Base-by-base conservation (phyloP, 2,888 invertebrate genomes). In the Hermaeophaga mercurialis region DNA sequence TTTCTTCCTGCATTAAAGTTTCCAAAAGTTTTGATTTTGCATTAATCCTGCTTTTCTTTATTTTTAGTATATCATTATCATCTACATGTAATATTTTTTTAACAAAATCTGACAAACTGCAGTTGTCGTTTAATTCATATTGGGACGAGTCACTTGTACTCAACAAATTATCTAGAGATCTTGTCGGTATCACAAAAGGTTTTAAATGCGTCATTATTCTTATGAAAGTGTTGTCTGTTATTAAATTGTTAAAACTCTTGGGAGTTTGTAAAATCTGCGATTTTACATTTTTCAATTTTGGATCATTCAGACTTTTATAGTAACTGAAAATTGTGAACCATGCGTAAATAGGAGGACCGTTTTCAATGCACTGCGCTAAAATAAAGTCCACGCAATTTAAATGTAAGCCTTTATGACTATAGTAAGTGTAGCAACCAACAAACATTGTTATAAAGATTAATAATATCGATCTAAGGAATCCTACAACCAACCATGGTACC, bases 301-400 rank as follows among this genome's bases (percentile, higher is more conserved):
- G 36, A 26, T 46, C 9, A 15, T 15, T 24, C 39, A 11, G 47
- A 33, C 18, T 17, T 7, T 18, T n/a, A 18, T 59, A 55, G 24
- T 52, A 64, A 48, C 52, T 54, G 6, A 59, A 56, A 33, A 66
- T 49, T 22, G 59, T 34, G 14, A 62, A 44, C 65, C 65, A 65
- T 1, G 64, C 62, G 44, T 66, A 66, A 12, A 65, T 44, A 3
- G 62, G 49, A 26, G 65, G 66, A 4, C 63, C 65, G 46, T 65
- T 62, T 15, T 66, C 61, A 15, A 65, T 56, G 8, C 55, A 26
- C 24, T 66, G 65, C 2, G 64, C 53, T 3, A 65, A 8, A 22
- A 62, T 11, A 55, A 61, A 66, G 15, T 66, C 65, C 8, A 65
- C 31, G 39, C 65, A 66, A 15, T 63, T 54, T 7, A 41, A 34